phyloP scores from a whole-genome alignment of 2,888 invertebrate genomes.

The Alloplasta piceator region DNA sequence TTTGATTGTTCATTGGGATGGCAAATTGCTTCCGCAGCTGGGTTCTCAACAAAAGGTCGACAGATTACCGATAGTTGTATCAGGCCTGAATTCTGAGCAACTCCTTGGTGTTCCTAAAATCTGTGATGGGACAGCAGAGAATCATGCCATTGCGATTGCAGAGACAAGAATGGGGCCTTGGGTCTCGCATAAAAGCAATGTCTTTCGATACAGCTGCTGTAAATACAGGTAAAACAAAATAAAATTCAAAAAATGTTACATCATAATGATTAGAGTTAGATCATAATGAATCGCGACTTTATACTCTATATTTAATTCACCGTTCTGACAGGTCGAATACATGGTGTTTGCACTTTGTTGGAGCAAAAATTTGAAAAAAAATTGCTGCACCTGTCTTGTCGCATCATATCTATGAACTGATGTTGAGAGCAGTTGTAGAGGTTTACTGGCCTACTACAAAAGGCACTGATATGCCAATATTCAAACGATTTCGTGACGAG shows the following conservation, averaged over 20 bases:
- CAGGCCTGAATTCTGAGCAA: slow-evolving; percentile 6
- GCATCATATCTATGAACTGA: slow-evolving; percentile 8
- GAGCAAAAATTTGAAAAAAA: slow-evolving; percentile 7
- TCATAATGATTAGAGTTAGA: no score
- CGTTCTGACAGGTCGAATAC: no score
- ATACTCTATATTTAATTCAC: no score
- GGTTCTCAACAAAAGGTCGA: slow-evolving; percentile 7
- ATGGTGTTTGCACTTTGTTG: not conserved
- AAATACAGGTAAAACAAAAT: no score
- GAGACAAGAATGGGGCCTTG: no score
- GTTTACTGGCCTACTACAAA: not conserved
- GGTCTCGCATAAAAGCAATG: no score
- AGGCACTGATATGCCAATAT: not conserved
- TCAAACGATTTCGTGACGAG: no score
- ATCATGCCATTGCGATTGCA: no score
- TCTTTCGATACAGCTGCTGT: no score
- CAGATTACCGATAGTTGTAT: slow-evolving; percentile 12
- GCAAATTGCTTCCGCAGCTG: slow-evolving; percentile 13
- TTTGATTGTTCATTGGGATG: slow-evolving; percentile 11
- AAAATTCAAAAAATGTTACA: no score
- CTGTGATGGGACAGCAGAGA: no score
- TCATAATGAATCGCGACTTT: no score
- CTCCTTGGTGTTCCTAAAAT: slow-evolving; percentile 23
- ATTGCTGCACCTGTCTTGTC: not conserved
- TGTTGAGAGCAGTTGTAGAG: not conserved